Percentiles rank a stretch among this genome's conserved stretches.
Conservation (phyloP, 2,113 vertebrate genomes). For the Bubo blakistoni region DNA sequence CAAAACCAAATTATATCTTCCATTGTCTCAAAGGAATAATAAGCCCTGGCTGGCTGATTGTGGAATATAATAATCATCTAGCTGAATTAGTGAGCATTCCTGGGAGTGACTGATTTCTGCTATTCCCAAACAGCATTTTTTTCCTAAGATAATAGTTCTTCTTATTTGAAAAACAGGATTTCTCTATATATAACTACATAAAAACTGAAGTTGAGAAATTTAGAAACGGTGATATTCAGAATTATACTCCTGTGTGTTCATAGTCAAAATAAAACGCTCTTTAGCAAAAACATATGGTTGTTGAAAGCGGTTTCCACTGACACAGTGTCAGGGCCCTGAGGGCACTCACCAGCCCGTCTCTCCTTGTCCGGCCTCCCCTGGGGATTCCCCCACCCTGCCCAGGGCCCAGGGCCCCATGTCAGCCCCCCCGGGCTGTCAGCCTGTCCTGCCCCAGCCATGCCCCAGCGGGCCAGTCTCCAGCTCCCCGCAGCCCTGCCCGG, state of each 20-base stretch:
- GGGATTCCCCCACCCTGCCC: not conserved
- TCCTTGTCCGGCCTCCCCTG: not conserved
- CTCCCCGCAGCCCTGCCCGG: not conserved
- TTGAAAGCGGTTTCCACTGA: not conserved
- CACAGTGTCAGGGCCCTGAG: not conserved
- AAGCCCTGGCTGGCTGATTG: conserved; percentile 34
- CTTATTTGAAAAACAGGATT: not conserved
- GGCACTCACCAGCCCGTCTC: not conserved
- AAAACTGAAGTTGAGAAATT: not conserved
- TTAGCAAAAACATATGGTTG: not conserved
- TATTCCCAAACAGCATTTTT: not conserved
- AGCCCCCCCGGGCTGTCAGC: not conserved
- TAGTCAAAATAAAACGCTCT: not conserved
- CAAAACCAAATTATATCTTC: conserved; percentile 47
- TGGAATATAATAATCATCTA: conserved; percentile 28
- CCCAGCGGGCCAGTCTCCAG: not conserved
- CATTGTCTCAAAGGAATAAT: conserved; percentile 56
- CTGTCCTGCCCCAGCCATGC: not conserved
- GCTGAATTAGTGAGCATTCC: conserved; percentile 47
- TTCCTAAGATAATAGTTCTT: not conserved
- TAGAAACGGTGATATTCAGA: not conserved
- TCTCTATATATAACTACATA: not conserved
- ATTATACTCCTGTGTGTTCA: not conserved
- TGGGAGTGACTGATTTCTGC: conserved; percentile 32
- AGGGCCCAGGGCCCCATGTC: not conserved